Evolutionary conservation across 30 jellyfish, hydroid and myxozoan genomes (phyloP).

Genomic region (Hydractinia echinata): DNA sequence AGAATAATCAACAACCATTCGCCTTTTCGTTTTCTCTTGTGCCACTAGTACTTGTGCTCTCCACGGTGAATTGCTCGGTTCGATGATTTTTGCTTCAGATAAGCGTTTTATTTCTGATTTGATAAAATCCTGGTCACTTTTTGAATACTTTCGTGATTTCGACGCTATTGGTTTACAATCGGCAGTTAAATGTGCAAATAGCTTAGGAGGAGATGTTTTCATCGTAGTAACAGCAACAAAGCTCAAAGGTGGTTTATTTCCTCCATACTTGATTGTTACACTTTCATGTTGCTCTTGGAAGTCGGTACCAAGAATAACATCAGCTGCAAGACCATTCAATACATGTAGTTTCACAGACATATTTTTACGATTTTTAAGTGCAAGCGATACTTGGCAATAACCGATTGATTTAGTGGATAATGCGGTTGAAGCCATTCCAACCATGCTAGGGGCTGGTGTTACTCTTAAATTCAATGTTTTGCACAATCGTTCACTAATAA

Average conservation of each 20-base stretch:
- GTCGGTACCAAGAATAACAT: constrained; percentile 2
- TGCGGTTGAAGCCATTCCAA: no score
- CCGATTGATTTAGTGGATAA: no score
- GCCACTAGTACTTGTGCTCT: constrained; percentile 52
- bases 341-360: background rate
- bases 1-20: no score
- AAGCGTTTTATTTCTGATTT: constrained; percentile 43
- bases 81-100: constrained; percentile 21
- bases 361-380: no score
- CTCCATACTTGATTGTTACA: constrained; percentile 3
- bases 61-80: constrained; percentile 64
- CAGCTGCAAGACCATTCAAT: background rate
- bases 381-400: no score
- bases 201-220: no score
- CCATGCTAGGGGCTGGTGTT: no score
- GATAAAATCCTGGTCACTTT: constrained; percentile 41
- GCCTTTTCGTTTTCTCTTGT: no score
- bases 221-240: background rate
- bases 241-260: background rate
- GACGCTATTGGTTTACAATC: constrained; percentile 50
- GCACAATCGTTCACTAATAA: no score
- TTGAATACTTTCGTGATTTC: constrained; percentile 32
- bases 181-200: no score
- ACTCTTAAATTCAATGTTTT: no score
- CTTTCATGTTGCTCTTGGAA: constrained; percentile 13